These are phyloP conservation scores for Eupeodes latifasciatus DNA, from an alignment of 2,888 invertebrate genomes.

Conservation along the genomic window DNA sequence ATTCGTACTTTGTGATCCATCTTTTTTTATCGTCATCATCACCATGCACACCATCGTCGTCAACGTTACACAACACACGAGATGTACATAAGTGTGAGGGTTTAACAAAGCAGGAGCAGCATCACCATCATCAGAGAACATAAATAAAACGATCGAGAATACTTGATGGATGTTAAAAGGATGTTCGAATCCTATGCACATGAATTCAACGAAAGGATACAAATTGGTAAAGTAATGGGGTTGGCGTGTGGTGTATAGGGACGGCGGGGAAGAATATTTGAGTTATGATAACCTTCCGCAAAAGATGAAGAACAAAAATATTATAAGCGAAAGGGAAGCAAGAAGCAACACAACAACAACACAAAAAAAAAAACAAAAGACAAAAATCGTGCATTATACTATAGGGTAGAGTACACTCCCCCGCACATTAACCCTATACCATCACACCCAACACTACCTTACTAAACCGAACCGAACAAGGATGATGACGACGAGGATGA, in stretches of 20 bases:
- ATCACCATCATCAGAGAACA: slow-evolving; percentile 57
- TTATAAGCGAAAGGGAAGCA: background rate
- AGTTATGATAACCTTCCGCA: slow-evolving; percentile 73
- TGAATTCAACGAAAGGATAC: slow-evolving; percentile 62
- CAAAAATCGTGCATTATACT: background rate
- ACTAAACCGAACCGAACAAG: background rate
- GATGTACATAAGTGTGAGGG: slow-evolving; percentile 17
- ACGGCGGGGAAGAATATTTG: slow-evolving; percentile 41
- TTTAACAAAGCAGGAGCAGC: slow-evolving; percentile 30
- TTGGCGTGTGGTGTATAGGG: slow-evolving; percentile 20
- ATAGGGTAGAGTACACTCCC: background rate
- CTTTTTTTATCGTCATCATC: slow-evolving; percentile 35
- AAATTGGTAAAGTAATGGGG: slow-evolving; percentile 61
- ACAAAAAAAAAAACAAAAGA: slow-evolving; percentile 12
- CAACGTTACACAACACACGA: background rate
- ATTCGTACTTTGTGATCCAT: background rate
- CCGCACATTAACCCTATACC: background rate
- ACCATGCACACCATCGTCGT: slow-evolving; percentile 9
- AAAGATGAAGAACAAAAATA: slow-evolving; percentile 32
- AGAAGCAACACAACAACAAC: background rate
- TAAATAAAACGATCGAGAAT: slow-evolving; percentile 72
- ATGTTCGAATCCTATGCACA: slow-evolving; percentile 65
- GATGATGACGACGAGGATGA: slow-evolving; percentile 14
- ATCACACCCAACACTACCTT: too few relatives aligned
- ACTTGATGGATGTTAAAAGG: slow-evolving; percentile 66